These are phyloP conservation scores for Callipepla squamata DNA, from an alignment of 2,113 vertebrate species.

Conservation along the genomic window DNA sequence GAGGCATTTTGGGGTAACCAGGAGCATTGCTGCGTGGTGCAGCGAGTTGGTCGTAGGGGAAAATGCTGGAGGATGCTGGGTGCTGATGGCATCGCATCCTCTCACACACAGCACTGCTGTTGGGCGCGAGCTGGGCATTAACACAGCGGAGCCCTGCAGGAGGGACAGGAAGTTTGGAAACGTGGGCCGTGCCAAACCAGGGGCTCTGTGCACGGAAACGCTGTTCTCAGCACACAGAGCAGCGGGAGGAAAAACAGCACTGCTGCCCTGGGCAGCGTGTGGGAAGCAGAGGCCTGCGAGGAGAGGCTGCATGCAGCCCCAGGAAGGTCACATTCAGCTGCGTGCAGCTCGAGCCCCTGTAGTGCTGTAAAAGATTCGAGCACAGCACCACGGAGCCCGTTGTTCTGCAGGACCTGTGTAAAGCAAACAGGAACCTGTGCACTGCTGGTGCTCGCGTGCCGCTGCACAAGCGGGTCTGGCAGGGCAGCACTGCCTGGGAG, in stretches of 20 bases:
- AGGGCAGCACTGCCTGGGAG: not conserved
- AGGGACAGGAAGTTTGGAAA: not conserved
- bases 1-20: not conserved
- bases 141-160: not conserved
- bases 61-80: not conserved
- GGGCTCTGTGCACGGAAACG: fast-evolving
- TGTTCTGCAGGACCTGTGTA: not conserved
- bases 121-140: not conserved
- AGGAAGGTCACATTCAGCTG: not conserved
- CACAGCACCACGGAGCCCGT: fast-evolving
- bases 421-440: not conserved
- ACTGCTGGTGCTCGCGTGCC: fast-evolving
- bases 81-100: fast-evolving
- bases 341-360: fast-evolving
- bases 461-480: not conserved
- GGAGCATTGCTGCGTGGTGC: not conserved
- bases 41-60: fast-evolving
- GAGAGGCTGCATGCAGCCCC: not conserved
- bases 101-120: not conserved
- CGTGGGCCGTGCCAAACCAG: fast-evolving
- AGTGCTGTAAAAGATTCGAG: too few species aligned
- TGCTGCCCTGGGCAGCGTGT: not conserved
- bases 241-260: fast-evolving
- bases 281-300: not conserved
- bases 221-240: not conserved